phyloP scores from a whole-genome alignment of 2,888 invertebrate genomes.

The Cephus pygmeus region DNA sequence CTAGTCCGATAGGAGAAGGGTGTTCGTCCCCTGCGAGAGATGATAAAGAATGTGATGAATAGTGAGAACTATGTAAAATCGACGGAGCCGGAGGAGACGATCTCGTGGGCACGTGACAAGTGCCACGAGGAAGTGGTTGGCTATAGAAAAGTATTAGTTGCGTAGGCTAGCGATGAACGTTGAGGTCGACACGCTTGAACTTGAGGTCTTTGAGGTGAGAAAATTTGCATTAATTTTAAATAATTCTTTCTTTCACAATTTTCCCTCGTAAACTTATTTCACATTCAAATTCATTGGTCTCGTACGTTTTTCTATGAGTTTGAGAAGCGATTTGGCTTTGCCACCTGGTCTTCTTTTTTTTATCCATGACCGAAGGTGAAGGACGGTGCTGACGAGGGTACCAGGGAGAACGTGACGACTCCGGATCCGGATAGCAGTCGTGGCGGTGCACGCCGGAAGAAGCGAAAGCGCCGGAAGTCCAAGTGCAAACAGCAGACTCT shows the following conservation, averaged over 20 bases:
- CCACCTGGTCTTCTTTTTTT: neutral
- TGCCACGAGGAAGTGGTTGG: conserved; percentile 56
- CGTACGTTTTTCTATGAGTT: neutral
- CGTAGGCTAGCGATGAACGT: conserved; percentile 56
- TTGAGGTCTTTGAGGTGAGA: conserved; percentile 65
- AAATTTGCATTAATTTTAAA: conserved; percentile 17
- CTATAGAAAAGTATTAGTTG: conserved; percentile 54
- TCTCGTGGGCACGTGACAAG: conserved; percentile 50
- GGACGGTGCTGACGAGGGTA: conserved; percentile 47
- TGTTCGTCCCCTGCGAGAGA: neutral
- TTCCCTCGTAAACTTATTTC: neutral
- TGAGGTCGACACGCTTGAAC: conserved; percentile 63
- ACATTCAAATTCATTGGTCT: neutral
- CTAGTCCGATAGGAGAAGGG: neutral
- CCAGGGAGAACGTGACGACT: conserved; percentile 59
- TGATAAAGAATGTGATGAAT: neutral
- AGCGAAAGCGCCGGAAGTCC: conserved; percentile 54
- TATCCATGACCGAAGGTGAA: conserved; percentile 41
- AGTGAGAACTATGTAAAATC: conserved; percentile 46
- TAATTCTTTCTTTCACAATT: neutral
- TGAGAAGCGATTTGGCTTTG: neutral
- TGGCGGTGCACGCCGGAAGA: conserved; percentile 42
- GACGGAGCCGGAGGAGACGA: conserved; percentile 35
- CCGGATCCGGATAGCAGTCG: conserved; percentile 17
- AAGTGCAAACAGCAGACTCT: conserved; percentile 45